Evolutionary conservation across 2,113 vertebrate genomes (phyloP).

Genomic region (Clarias gariepinus): DNA sequence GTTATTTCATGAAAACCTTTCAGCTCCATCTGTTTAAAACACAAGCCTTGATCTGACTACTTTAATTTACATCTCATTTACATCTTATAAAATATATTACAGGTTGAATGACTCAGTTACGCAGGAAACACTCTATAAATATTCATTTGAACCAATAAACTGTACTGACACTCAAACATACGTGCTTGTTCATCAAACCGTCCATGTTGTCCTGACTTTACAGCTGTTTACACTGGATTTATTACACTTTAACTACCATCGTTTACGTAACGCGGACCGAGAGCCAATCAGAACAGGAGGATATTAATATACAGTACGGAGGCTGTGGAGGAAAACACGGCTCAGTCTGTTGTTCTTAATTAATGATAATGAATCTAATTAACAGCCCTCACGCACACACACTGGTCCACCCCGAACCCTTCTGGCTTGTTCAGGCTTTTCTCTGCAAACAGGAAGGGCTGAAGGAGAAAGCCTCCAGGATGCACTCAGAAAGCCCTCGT

Average conservation of each 20-base stretch:
- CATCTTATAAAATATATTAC: neutral
- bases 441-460: neutral
- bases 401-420: neutral
- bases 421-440: neutral
- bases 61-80: neutral
- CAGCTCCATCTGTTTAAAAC: neutral
- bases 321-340: neutral
- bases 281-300: neutral
- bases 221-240: neutral
- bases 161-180: neutral
- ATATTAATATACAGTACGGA: neutral
- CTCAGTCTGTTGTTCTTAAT: neutral
- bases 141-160: neutral
- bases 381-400: neutral
- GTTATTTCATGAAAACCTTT: neutral
- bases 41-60: neutral
- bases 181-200: neutral
- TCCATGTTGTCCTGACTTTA: neutral
- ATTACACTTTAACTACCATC: neutral
- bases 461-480: neutral
- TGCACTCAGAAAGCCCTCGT: neutral
- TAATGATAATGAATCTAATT: neutral
- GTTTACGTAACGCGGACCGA: neutral
- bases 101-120: too few relatives aligned
- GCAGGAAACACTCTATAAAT: neutral